Percentiles rank a stretch among this genome's conserved stretches.
Conservation (phyloP, 2,113 vertebrate genomes). For the Elephas maximus region DNA sequence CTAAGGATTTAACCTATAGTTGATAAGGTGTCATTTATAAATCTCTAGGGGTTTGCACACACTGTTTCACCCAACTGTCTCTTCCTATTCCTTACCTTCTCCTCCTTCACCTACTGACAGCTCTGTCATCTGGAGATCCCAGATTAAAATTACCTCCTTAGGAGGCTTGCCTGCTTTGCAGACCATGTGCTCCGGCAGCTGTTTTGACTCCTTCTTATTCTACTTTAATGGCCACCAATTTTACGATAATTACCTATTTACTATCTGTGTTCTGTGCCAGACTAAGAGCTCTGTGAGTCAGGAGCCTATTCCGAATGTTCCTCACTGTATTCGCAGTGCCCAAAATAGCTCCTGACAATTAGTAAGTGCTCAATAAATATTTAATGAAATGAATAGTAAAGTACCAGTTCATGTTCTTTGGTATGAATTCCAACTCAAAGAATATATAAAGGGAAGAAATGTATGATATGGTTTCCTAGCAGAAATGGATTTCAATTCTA, state of each 20-base stretch:
- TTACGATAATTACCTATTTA: neutral
- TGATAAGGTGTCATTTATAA: neutral
- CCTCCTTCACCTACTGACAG: neutral
- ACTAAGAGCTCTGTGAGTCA: neutral
- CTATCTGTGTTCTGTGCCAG: neutral
- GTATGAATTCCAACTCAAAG: slow-evolving; percentile 24
- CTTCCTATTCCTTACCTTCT: too few species aligned
- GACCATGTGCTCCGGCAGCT: rapidly evolving
- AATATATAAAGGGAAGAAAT: neutral
- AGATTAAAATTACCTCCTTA: neutral
- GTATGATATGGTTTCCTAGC: neutral
- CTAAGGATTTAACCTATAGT: neutral
- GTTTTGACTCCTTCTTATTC: neutral
- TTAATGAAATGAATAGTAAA: slow-evolving; percentile 63
- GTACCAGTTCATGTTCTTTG: slow-evolving; percentile 27
- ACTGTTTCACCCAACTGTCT: neutral
- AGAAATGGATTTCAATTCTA: slow-evolving; percentile 45
- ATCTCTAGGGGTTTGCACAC: neutral
- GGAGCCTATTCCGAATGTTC: neutral
- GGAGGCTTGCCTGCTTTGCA: neutral
- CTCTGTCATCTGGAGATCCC: neutral
- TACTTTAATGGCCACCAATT: neutral
- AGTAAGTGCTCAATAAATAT: slow-evolving; percentile 46
- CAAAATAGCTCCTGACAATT: slow-evolving; percentile 46
- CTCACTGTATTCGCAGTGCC: neutral